These are phyloP conservation scores for Astur gentilis DNA, from an alignment of 2,113 vertebrate species.

Conservation along the genomic window DNA sequence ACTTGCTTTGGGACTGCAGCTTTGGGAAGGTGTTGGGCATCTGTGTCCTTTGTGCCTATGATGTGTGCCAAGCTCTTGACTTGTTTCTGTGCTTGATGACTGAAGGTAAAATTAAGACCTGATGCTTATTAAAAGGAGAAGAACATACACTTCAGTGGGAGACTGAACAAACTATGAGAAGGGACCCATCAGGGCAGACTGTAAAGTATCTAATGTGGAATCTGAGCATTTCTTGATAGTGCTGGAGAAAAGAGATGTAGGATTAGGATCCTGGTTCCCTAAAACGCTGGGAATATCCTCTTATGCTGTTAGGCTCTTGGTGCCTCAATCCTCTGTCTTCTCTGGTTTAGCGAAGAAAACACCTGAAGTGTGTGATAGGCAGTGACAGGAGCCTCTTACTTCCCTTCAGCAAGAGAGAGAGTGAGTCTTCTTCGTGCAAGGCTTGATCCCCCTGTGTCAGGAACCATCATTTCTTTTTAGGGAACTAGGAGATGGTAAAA, in stretches of 20 bases:
- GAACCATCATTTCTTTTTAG: not conserved
- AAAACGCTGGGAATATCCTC: not conserved
- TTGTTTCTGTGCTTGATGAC: not conserved
- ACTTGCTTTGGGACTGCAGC: not conserved
- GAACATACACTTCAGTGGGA: not conserved
- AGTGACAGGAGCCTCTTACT: not conserved
- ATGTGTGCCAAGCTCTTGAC: conserved; percentile 9
- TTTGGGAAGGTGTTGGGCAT: not conserved
- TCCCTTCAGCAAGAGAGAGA: not conserved
- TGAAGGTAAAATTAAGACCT: not conserved
- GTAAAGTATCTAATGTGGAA: not conserved
- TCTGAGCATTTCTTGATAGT: not conserved
- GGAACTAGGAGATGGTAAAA: not conserved
- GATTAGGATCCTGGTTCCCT: not conserved
- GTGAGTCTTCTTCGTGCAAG: not conserved
- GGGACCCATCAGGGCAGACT: not conserved
- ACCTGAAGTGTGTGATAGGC: not conserved
- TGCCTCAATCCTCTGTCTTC: not conserved
- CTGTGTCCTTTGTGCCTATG: not conserved
- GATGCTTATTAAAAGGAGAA: not conserved
- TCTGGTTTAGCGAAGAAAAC: not conserved
- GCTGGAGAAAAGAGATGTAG: not conserved
- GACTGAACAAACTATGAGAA: not conserved
- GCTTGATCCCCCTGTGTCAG: not conserved
- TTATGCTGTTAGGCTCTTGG: not conserved